Base-by-base conservation (phyloP, 2,113 vertebrate genomes). In the Pygoscelis antarcticus region DNA sequence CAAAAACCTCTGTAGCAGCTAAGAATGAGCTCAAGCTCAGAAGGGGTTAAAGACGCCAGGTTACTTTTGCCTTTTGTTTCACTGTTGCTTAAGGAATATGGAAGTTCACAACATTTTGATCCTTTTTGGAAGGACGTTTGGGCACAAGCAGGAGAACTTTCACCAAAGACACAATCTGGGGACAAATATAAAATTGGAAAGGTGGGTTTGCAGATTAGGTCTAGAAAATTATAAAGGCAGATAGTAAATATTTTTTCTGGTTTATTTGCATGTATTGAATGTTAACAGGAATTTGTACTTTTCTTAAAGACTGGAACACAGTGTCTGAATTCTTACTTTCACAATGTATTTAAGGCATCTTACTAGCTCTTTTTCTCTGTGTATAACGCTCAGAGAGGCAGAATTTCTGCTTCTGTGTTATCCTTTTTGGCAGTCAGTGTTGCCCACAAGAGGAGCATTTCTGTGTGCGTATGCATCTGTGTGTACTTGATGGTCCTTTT, bases 401-500 rank as follows among this genome's bases (percentile, higher is more conserved):
- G 77, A 65, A 66, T 77, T 95, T 47, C 57, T 76, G 55, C 32
- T 74, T 46, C 89, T 51, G 29, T 46, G 5, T 36, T 46, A 25
- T 34, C 68, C 25, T 83, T 80, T 40, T 68, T 44, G 69, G 85
- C 68, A 79, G 40, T 46, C 34, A 51, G 58, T 32, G 60, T 16
- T 83, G 76, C 49, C 64, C 89, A 77, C 82, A 42, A 71, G 92
- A 90, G 88, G 27, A 95, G 44, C 62, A 18, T 89, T 94, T 52
- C 54, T 77, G 58, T 61, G 11, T 25, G 40, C 5, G 6, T 40
- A 9, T 46, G 76, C 54, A 42, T 90, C 95, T 92, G 55, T 60
- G 62, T 82, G 92, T 38, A 70, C 68, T 87, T 68, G 76, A 82
- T 51, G 72, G 72, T 85, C 83, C 69, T 92, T 83, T 54, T 49